Base-by-base conservation (phyloP, 2,888 invertebrate species). In the Leptinotarsa juncta region DNA sequence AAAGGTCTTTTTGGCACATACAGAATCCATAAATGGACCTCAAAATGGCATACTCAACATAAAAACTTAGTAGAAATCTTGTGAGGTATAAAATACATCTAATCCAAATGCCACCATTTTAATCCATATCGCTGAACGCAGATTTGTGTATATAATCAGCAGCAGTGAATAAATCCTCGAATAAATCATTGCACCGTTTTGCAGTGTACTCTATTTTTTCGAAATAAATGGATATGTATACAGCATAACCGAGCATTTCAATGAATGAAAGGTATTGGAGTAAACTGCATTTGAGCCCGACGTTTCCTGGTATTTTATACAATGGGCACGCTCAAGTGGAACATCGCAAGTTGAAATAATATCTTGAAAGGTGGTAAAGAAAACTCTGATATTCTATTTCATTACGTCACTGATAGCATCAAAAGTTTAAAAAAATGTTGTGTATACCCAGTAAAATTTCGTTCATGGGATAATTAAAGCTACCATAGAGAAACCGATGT, bases 271-370 rank as follows among this genome's bases (percentile, higher is more conserved):
- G 16, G 62, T n/a, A 32, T 16, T 62, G 32, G 32, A n/a, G 62
- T 62, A 62, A 15, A 62, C 32, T 16, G 23, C 26, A n/a, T 32
- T 62, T 26, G 62, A 62, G 62, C 10, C n/a, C 32, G 23, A 57
- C 57, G 32, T 62, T 69, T 69, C 57, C 68, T 69, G 26, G 68
- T 57, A 57, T 57, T 42, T 42, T 20, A 69, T 57, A 69, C 68
- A 69, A 69, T 69, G 53, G 48, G 42, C 55, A 69, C 68, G 57
- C 53, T 67, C 53, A 55, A 67, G 53, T 67, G 67, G 68, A 67
- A 67, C 68, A 62, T 32, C 32, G 32, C 57, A 57, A 32, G 26
- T 32, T 32, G 62, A 62, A 62, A 62, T 62, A 62, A 26, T 32
- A 32, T 62, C 62, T 57, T 57, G 62, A 26, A 32, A 62, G 32